A percentile compares a stretch with the other conserved stretches of the same genome.
phyloP scores from a whole-genome alignment of 2,888 invertebrate genomes.

The Oscheius myriophilus region DNA sequence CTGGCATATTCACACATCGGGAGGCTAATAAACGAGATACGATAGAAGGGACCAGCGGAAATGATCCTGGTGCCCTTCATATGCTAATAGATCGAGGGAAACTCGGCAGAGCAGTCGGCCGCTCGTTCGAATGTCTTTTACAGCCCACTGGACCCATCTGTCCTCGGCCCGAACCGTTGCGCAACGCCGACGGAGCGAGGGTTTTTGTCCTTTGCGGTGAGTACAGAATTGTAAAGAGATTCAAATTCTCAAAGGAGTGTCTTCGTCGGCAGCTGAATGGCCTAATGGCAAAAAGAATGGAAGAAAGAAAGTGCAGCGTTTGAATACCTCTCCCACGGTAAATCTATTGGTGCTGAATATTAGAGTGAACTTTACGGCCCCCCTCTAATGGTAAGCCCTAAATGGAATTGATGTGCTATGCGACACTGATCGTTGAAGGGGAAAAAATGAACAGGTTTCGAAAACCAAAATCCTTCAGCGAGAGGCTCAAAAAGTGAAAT shows the following conservation, averaged over 20 bases:
- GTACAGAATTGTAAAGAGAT: constrained; percentile 1
- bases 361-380: too few relatives aligned
- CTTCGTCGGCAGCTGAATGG: not conserved
- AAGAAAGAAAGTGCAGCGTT: too few relatives aligned
- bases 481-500: too few relatives aligned
- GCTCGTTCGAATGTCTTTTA: constrained; percentile 10
- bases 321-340: too few relatives aligned
- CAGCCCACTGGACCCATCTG: constrained; percentile 22
- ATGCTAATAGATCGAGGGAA: constrained; percentile 1
- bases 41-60: not conserved
- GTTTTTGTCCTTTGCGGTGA: not conserved
- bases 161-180: constrained; percentile 18
- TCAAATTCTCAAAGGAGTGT: not conserved
- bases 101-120: not conserved
- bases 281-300: not conserved
- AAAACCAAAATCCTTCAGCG: too few relatives aligned
- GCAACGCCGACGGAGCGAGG: constrained; percentile 14
- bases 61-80: constrained; percentile 11
- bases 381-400: too few relatives aligned
- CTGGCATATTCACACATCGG: too few relatives aligned
- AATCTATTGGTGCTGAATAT: too few relatives aligned
- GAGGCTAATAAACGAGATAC: too few relatives aligned
- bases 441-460: too few relatives aligned
- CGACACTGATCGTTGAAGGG: too few relatives aligned
- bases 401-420: too few relatives aligned